Evolutionary conservation across 2,888 invertebrate species (phyloP).

Genomic region (Rhabditoides inermis): DNA sequence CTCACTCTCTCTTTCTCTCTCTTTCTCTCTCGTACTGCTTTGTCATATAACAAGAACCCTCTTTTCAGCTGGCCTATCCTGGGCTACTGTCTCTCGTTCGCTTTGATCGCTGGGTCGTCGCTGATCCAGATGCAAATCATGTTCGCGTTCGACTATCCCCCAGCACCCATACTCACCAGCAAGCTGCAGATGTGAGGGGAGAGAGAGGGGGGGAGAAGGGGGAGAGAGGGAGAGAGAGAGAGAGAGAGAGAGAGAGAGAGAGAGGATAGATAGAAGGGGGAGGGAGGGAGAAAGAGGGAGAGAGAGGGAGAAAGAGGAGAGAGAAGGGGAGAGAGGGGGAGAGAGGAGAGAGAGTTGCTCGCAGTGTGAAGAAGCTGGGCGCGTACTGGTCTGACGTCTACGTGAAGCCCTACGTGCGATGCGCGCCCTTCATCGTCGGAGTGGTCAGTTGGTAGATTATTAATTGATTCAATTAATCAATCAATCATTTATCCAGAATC

Average conservation of each 20-base stretch:
- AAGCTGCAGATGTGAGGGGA: slow-evolving; percentile 42
- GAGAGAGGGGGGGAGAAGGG: no score
- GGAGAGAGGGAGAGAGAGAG: no score
- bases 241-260: no score
- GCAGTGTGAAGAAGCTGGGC: slow-evolving; percentile 38
- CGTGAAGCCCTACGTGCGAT: slow-evolving; percentile 55
- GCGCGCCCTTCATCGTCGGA: slow-evolving; percentile 56
- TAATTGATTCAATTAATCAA: no score
- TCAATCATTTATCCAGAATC: no score
- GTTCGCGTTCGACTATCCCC: slow-evolving; percentile 40
- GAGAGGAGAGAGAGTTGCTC: slow-evolving; percentile 2
- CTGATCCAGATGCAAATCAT: slow-evolving; percentile 27
- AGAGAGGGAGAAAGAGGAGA: no score
- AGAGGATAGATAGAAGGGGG: no score
- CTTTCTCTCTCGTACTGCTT: no score
- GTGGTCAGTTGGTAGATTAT: no score
- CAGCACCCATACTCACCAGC: slow-evolving; percentile 47
- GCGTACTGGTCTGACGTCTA: slow-evolving; percentile 53
- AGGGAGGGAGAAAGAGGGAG: no score
- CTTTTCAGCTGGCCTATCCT: slow-evolving; percentile 4
- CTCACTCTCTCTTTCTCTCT: neutral
- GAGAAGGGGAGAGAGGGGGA: no score
- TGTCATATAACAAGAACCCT: neutral
- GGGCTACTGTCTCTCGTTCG: slow-evolving; percentile 2
- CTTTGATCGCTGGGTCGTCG: neutral